Conservation (phyloP, 2,797 vertebrate genomes). For the Tarsius wallacei region DNA sequence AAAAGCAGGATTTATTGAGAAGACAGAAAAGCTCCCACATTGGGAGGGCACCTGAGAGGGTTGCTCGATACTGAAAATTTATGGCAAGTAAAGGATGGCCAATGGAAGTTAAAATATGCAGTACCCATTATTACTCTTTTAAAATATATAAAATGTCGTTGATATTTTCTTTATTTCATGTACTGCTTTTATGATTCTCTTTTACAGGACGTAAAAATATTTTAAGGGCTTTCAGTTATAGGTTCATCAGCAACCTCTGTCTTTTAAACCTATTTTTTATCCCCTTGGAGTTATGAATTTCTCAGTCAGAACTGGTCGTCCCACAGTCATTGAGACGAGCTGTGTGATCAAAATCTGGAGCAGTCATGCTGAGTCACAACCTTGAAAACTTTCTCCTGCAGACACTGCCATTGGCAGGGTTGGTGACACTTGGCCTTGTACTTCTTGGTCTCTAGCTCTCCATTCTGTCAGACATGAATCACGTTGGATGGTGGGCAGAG, state of each 20-base stretch:
- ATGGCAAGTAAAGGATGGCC: not conserved
- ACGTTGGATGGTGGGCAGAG: not conserved
- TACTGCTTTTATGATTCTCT: constrained; percentile 60
- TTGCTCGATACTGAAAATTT: not conserved
- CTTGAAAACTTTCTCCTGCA: not conserved
- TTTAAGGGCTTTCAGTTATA: constrained; percentile 62
- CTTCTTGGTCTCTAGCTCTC: not conserved
- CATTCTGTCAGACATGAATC: no score
- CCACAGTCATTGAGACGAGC: not conserved
- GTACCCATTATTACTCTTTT: constrained; percentile 46
- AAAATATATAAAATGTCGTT: constrained; percentile 64
- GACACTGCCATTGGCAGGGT: not conserved
- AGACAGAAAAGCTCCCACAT: no score
- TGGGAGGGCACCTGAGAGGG: no score
- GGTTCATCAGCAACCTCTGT: constrained; percentile 17
- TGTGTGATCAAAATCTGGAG: not conserved
- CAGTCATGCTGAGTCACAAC: rapidly evolving
- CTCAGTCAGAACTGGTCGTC: not conserved
- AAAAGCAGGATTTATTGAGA: no score
- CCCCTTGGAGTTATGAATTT: not conserved
- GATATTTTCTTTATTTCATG: constrained; percentile 65
- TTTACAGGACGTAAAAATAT: constrained; percentile 52
- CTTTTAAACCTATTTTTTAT: not conserved
- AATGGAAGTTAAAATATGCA: constrained; percentile 23
- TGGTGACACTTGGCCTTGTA: not conserved